phyloP scores from a whole-genome alignment of 1,140 invertebrate species.

The Drosophila arawakana region DNA sequence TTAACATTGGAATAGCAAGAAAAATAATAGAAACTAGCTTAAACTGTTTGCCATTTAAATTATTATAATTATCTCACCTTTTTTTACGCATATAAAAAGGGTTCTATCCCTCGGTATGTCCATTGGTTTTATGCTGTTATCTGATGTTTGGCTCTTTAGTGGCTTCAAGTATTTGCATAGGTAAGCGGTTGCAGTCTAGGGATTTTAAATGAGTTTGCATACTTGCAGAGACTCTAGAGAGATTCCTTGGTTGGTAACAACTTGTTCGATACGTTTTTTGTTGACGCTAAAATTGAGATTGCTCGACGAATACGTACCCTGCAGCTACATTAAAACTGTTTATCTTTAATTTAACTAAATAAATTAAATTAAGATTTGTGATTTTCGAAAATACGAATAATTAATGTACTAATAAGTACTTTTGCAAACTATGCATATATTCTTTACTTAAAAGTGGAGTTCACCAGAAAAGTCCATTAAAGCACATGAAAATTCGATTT shows the following conservation, averaged over 20 bases:
- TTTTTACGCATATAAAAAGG: conserved; percentile 25
- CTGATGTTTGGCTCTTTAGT: conserved; percentile 8
- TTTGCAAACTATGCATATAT: no score
- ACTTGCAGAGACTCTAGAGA: conserved; percentile 36
- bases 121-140: background rate
- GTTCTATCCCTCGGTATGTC: background rate
- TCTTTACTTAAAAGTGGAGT: conserved; percentile 37
- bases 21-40: conserved; percentile 29
- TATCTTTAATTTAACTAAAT: no score
- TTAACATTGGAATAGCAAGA: background rate
- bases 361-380: no score
- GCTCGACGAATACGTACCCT: no score
- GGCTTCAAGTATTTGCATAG: conserved; percentile 66
- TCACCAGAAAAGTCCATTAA: conserved; percentile 76
- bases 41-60: conserved; percentile 56
- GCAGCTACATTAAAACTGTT: no score
- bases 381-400: no score
- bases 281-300: no score
- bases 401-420: background rate
- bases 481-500: conserved; percentile 73
- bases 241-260: background rate
- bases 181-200: conserved; percentile 62
- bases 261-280: background rate
- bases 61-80: conserved; percentile 27
- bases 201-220: conserved; percentile 63